These are phyloP conservation scores for Poecilia latipinna DNA, from an alignment of 2,113 vertebrate genomes.

Conservation along the genomic window DNA sequence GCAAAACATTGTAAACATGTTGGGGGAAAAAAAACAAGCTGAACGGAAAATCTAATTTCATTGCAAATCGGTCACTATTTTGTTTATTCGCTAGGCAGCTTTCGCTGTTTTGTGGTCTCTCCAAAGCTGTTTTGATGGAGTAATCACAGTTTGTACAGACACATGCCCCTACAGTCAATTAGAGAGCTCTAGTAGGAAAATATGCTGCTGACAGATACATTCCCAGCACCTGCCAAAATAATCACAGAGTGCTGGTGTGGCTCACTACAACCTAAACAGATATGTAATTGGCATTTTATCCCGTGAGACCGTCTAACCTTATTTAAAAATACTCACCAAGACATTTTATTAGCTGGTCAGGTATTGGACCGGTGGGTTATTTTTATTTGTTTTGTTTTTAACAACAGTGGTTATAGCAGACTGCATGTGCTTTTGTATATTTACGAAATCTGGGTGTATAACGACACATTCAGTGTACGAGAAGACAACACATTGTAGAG, in stretches of 20 bases:
- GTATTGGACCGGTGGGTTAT: neutral
- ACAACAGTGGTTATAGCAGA: neutral
- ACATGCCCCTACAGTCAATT: slow-evolving; percentile 11
- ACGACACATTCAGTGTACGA: neutral
- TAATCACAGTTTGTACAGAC: slow-evolving; percentile 16
- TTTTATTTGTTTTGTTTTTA: too few relatives aligned
- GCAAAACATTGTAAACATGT: neutral
- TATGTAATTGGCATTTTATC: slow-evolving; percentile 23
- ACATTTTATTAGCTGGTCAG: neutral
- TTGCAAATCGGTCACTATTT: neutral
- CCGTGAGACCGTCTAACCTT: slow-evolving; percentile 14
- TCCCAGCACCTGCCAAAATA: slow-evolving; percentile 35
- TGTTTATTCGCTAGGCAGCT: neutral
- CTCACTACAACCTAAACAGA: slow-evolving; percentile 13
- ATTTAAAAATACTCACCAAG: slow-evolving; percentile 10
- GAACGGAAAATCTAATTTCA: neutral
- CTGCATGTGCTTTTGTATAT: neutral
- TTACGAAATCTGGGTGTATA: neutral
- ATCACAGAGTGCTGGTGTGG: slow-evolving; percentile 22
- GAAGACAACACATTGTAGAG: neutral
- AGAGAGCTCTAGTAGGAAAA: slow-evolving; percentile 1
- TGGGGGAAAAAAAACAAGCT: neutral
- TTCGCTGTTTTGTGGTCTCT: slow-evolving; percentile 4
- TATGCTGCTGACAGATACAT: slow-evolving; percentile 18
- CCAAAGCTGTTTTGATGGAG: slow-evolving; percentile 12